These are phyloP conservation scores for Stratiomys singularior DNA, from an alignment of 2,888 invertebrate species.

Conservation along the genomic window DNA sequence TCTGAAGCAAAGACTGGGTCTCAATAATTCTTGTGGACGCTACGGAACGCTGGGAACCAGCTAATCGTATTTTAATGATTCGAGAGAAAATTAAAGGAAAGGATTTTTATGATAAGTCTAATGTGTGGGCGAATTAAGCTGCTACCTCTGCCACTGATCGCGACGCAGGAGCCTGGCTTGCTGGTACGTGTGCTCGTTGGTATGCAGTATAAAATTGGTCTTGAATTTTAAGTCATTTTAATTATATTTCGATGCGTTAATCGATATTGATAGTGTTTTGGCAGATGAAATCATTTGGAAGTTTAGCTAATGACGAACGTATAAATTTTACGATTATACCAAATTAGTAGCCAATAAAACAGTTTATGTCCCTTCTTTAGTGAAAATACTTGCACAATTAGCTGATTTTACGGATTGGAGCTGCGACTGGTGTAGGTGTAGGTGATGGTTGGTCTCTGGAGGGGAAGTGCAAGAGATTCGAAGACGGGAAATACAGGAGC, in stretches of 20 bases:
- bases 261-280: conserved; percentile 44
- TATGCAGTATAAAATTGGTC: conserved; percentile 19
- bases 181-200: conserved; percentile 1
- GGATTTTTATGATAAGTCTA: conserved; percentile 32
- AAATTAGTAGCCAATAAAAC: conserved; percentile 19
- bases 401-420: neutral
- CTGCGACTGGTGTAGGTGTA: too few species aligned
- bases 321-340: conserved; percentile 30
- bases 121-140: conserved; percentile 37
- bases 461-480: too few species aligned
- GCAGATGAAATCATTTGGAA: conserved; percentile 29
- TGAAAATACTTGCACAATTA: neutral
- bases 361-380: neutral
- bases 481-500: neutral
- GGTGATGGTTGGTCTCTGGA: too few species aligned
- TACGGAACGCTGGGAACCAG: conserved; percentile 25
- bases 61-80: conserved; percentile 41
- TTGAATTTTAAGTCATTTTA: conserved; percentile 43
- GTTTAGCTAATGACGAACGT: conserved; percentile 27
- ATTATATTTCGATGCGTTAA: conserved; percentile 41
- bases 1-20: neutral
- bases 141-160: neutral
- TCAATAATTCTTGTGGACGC: neutral
- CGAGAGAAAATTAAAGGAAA: conserved; percentile 30
- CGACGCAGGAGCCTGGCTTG: neutral